Base-by-base conservation (phyloP, 2,888 invertebrate species). In the Catocala nupta region DNA sequence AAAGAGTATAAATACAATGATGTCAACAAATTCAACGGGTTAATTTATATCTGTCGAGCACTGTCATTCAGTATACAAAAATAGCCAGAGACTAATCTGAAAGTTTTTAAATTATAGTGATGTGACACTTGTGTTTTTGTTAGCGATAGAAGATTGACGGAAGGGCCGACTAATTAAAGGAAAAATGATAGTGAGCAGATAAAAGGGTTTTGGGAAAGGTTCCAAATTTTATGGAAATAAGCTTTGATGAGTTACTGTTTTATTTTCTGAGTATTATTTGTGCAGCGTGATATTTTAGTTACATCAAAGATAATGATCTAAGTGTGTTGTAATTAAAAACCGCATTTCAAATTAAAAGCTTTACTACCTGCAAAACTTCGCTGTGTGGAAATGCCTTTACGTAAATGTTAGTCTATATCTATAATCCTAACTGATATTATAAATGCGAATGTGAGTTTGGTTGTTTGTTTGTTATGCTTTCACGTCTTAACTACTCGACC, bases 21-120 rank as follows among this genome's bases (percentile, higher is more conserved):
- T n/a, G 33, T 12, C 44, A 12, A 51, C 39, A 66, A 63, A 65
- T 65, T 67, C 65, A 69, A 70, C 74, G 60, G 63, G 54, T 55
- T 78, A 62, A 78, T 76, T 68, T 61, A 73, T 74, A 50, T 53
- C 33, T 49, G 55, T 69, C 73, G 48, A 25, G 12, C 33, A 54
- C 39, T 60, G 62, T 75, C 75, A 77, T 57, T 73, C 60, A 62
- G 36, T 13, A 53, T 51, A 62, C 65, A 9, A 61, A 75, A 75
- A 75, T 77, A 75, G 55, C 16, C 42, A 39, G 7, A 36, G 10
- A 7, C 56, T 58, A 65, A 49, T 58, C 49, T 45, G 48, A 59
- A 57, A 58, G 12, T 51, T 63, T 57, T 61, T 61, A 55, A 44
- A 50, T 57, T 57, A 44, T 49, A 43, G 48, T 54, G 48, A 56